phyloP scores from a whole-genome alignment of 2,113 vertebrate genomes.

The Halichoerus grypus region DNA sequence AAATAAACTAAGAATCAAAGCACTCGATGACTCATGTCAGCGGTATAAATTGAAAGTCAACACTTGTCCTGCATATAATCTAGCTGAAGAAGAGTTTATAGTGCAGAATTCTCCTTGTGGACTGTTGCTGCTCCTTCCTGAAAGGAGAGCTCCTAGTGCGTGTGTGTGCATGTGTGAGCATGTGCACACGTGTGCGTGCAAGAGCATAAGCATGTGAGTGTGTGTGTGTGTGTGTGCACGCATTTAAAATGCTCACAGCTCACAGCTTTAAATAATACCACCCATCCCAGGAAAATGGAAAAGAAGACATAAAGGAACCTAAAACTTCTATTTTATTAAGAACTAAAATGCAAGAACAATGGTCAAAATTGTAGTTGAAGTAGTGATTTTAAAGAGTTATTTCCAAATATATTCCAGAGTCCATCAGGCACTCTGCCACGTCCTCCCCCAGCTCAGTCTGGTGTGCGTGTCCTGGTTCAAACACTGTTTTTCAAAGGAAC shows the following conservation, averaged over 20 bases:
- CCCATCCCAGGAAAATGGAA: conserved; percentile 65
- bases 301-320: conserved; percentile 62
- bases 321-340: conserved; percentile 60
- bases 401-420: not conserved
- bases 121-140: conserved; percentile 62
- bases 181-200: conserved; percentile 56
- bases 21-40: conserved; percentile 79
- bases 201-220: not conserved
- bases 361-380: not conserved
- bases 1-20: conserved; percentile 82
- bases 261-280: conserved; percentile 67
- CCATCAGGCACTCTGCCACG: not conserved
- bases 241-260: not conserved
- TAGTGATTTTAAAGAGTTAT: not conserved
- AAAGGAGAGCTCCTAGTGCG: conserved; percentile 75
- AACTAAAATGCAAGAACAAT: not conserved
- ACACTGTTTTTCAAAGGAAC: not conserved
- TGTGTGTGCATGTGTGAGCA: conserved; percentile 68
- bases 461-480: not conserved
- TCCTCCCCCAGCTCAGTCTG: not conserved
- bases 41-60: conserved; percentile 82
- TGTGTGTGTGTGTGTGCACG: conserved; percentile 57
- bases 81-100: conserved; percentile 77
- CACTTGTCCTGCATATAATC: conserved; percentile 75
- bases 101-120: conserved; percentile 70